These are phyloP conservation scores for Tenebrio molitor DNA, from an alignment of 1,140 invertebrate species.

Conservation along the genomic window DNA sequence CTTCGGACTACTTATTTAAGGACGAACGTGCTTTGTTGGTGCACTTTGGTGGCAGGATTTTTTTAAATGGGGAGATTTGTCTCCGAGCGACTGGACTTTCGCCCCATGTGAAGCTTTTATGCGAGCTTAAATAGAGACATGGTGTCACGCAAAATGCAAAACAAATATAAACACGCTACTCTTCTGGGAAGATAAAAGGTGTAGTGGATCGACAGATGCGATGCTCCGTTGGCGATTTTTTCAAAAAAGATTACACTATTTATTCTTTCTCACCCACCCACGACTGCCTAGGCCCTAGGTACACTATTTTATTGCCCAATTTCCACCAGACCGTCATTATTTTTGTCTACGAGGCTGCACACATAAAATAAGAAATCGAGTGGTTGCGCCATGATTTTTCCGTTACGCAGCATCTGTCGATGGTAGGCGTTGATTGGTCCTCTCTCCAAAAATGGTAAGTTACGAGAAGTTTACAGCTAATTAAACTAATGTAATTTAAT, in stretches of 20 bases:
- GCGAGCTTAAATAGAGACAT: slow-evolving; percentile 19
- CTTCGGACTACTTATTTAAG: not conserved
- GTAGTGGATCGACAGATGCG: not conserved
- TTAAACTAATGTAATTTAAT: slow-evolving; percentile 21
- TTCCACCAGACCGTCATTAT: not conserved
- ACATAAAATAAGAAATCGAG: not conserved
- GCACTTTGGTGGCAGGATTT: not conserved
- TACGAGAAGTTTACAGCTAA: slow-evolving; percentile 2
- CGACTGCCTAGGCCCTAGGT: no score
- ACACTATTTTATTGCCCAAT: not conserved
- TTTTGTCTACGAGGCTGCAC: not conserved
- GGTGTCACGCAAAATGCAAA: slow-evolving; percentile 31
- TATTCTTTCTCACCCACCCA: no score
- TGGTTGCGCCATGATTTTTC: not conserved
- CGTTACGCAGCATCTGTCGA: not conserved
- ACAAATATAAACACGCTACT: slow-evolving; percentile 24
- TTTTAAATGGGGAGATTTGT: slow-evolving; percentile 30
- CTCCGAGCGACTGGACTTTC: not conserved
- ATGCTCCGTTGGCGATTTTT: not conserved
- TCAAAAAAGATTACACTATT: not conserved
- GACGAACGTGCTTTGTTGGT: not conserved
- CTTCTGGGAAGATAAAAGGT: not conserved
- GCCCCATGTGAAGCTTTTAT: slow-evolving; percentile 24
- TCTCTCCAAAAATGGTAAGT: slow-evolving; percentile 22
- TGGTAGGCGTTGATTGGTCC: slow-evolving; percentile 18